Percentiles rank a stretch among this genome's conserved stretches.
phyloP scores from a whole-genome alignment of 2,113 vertebrate species.

The Epinephelus moara region DNA sequence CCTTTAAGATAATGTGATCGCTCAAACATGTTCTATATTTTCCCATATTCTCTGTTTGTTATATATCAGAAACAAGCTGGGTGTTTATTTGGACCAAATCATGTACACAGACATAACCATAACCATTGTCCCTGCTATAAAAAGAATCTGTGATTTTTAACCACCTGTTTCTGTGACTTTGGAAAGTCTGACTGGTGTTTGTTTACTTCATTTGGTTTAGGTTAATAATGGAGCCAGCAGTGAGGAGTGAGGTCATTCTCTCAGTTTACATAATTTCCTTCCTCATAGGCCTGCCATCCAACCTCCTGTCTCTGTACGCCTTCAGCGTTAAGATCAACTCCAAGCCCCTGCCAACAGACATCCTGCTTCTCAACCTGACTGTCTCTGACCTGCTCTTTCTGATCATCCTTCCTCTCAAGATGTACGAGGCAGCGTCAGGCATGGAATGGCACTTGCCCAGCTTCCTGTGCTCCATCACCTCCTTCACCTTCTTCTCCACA shows the following conservation, averaged over 20 bases:
- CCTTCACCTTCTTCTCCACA: slow-evolving; percentile 85
- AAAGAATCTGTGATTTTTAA: not conserved
- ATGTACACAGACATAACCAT: not conserved
- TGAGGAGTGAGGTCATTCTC: slow-evolving; percentile 66
- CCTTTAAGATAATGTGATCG: not conserved
- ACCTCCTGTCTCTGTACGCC: slow-evolving; percentile 83
- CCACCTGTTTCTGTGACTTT: not conserved
- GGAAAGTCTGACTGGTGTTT: not conserved
- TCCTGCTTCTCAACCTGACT: slow-evolving; percentile 86
- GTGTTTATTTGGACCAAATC: not conserved
- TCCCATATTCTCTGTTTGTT: not conserved
- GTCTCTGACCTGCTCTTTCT: slow-evolving; percentile 87
- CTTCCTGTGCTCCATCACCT: slow-evolving; percentile 80
- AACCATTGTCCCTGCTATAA: not conserved
- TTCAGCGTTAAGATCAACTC: slow-evolving; percentile 79
- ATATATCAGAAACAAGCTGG: not conserved
- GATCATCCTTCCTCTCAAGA: slow-evolving; percentile 86
- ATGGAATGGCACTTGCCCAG: slow-evolving; percentile 78
- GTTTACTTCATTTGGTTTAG: slow-evolving; percentile 22
- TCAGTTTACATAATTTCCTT: slow-evolving; percentile 84
- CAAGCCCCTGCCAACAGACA: slow-evolving; percentile 73
- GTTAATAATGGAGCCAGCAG: not conserved
- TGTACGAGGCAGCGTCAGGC: slow-evolving; percentile 73
- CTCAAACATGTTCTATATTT: not conserved
- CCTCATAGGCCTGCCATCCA: slow-evolving; percentile 83